Base-by-base conservation (phyloP, 2,797 vertebrate genomes). In the Somateria mollissima region DNA sequence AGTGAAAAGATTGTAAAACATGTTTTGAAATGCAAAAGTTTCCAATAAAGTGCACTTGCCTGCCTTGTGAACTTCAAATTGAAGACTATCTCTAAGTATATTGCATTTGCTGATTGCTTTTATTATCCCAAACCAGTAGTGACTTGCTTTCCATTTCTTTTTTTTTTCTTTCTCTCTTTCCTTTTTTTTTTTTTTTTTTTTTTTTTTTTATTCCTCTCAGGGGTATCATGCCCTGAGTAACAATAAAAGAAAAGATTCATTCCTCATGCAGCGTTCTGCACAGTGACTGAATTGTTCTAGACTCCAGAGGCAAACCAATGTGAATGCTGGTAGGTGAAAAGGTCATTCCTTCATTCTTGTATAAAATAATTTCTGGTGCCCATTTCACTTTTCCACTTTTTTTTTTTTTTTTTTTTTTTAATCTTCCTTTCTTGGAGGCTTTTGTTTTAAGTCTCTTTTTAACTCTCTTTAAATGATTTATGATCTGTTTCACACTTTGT, bases 291-390 rank as follows among this genome's bases (percentile, higher is more conserved):
- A 91, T 94, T 94, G 84, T 91, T 94, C 86, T 85, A 58, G 89
- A 41, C 92, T 94, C 86, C 72, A 92, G 92, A 94, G 93, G 79
- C 81, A 97, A 95, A 92, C 71, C 95, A 79, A 65, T 61, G 81
- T 96, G 96, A 97, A 66, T 93, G 94, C 95, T 96, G 92, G 66
- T 83, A 91, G 95, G 97, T 97, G 93, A 97, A 96, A 96, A 97
- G 96, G 96, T 97, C 96, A 95, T 30, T 3, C 25, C 84, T 96
- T 95, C 93, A 85, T 85, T 96, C 94, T 82, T 81, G 71, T 95
- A 95, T 84, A 95, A 96, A 97, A 96, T 84, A 96, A 90, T 95
- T 96, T 95, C 94, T 94, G 79, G 60, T 94, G 62, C 74, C 56
- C 61, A 43, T 96, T 95, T 96, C 80, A 89, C n/a, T 94, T 95